Evolutionary conservation across 2,888 invertebrate genomes (phyloP).

Genomic region (Drosophila lutescens): DNA sequence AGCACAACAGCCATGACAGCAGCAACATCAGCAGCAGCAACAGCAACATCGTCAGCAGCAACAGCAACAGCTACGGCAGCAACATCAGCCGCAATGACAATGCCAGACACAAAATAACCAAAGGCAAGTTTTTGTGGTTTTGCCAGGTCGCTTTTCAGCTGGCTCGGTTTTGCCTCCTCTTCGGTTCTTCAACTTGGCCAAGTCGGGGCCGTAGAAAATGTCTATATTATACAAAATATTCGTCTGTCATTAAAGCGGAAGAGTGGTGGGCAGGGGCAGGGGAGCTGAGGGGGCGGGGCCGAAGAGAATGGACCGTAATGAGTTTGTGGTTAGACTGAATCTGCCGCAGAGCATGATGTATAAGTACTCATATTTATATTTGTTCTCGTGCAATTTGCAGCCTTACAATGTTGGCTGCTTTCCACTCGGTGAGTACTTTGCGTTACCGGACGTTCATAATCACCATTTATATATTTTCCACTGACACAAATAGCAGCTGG

Average conservation of each 20-base stretch:
- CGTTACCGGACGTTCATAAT: constrained; percentile 35
- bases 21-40: constrained; percentile 14
- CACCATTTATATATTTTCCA: constrained; percentile 34
- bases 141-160: constrained; percentile 45
- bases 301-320: constrained; percentile 49
- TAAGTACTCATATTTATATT: constrained; percentile 40
- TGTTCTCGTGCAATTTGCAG: constrained; percentile 41
- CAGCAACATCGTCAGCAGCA: constrained; percentile 19
- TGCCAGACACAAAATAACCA: constrained; percentile 65
- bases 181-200: constrained; percentile 39
- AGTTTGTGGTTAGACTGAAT: constrained; percentile 50
- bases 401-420: constrained; percentile 37
- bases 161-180: constrained; percentile 28
- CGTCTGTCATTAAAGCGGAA: constrained; percentile 44
- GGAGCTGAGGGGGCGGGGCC: background rate
- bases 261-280: background rate
- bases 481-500: constrained; percentile 14
- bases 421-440: constrained; percentile 29
- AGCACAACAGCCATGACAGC: constrained; percentile 34
- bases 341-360: constrained; percentile 36
- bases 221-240: constrained; percentile 59
- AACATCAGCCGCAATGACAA: constrained; percentile 57
- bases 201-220: constrained; percentile 52
- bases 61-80: constrained; percentile 21
- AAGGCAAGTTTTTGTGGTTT: constrained; percentile 61